Conservation (phyloP, 2,113 vertebrate species). For the Hippocampus barbouri region DNA sequence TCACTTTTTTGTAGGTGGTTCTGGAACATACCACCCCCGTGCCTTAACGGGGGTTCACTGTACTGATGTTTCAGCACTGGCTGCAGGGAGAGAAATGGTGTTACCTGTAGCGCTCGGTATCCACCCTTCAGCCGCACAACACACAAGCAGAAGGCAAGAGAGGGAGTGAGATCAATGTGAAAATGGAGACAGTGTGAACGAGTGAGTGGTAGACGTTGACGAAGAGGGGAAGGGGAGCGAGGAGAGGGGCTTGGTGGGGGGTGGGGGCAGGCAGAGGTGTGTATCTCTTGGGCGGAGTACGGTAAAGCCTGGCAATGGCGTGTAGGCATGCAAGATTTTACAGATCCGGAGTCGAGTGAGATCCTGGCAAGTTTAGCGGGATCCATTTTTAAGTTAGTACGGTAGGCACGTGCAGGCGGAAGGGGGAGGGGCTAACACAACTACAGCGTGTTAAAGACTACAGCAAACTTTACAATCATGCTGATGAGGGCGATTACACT, state of each 20-base stretch:
- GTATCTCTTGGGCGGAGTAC: slow-evolving; percentile 38
- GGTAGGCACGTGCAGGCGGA: background rate
- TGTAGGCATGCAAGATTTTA: slow-evolving; percentile 38
- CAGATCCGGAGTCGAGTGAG: background rate
- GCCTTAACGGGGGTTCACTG: background rate
- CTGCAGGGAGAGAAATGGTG: slow-evolving; percentile 46
- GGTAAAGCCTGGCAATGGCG: slow-evolving; percentile 18
- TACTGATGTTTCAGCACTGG: slow-evolving; percentile 27
- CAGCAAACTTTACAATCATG: background rate
- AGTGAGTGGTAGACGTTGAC: slow-evolving; percentile 32
- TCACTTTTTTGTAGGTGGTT: background rate
- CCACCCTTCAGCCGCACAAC: slow-evolving; percentile 90
- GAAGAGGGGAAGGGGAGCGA: background rate
- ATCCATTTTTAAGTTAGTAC: background rate
- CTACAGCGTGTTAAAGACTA: background rate
- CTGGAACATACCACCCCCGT: background rate
- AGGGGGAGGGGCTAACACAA: background rate
- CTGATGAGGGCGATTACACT: background rate
- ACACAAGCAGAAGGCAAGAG: slow-evolving; percentile 71
- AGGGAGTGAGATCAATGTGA: slow-evolving; percentile 64
- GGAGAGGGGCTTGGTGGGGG: background rate
- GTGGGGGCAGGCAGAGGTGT: background rate
- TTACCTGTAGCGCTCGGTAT: slow-evolving; percentile 99
- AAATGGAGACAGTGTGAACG: slow-evolving; percentile 49
- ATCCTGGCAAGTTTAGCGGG: slow-evolving; percentile 1